Base-by-base conservation (phyloP, 2,797 vertebrate species). In the Choloepus didactylus region DNA sequence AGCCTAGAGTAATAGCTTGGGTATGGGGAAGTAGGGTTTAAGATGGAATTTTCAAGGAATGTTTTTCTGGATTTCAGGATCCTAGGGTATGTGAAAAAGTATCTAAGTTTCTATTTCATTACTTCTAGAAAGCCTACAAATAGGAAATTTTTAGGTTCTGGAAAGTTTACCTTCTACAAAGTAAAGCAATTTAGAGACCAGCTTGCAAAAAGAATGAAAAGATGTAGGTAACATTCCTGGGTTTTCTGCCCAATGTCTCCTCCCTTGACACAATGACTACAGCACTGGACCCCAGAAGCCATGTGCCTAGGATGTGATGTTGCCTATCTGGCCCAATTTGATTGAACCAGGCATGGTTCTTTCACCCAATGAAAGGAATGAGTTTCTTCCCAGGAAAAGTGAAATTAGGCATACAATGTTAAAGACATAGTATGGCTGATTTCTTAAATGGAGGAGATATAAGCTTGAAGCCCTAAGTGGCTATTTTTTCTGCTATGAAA, bases 81-180 rank as follows among this genome's bases (percentile, higher is more conserved):
- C 23, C 60, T 90, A 80, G 3, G 86, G 18, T 44, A 66, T 49
- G 35, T 15, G 15, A 60, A 51, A 89, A 87, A 49, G 11, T 67
- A 93, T 73, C 38, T 41, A 77, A 38, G 31, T 38, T 86, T 82
- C n/a, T 67, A 62, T 44, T 87, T 93, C 84, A 91, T 89, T 49
- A 76, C 18, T 90, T 92, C 56, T 80, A 95, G 69, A 75, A 88
- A 79, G 67, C 7, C 49, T 60, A 27, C 3, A 59, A 46, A 81
- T 0, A n/a, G 18, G n/a, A 92, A 29, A 54, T 66, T 83, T 93
- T 85, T 49, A 62, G 38, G 76, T 91, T 86, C 35, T 93, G 6
- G 11, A 80, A 97, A 94, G 11, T 12, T 80, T 31, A 84, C 80
- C 25, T 56, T 81, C 81, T 72, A 84, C 6, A 91, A 72, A 90